phyloP scores from a whole-genome alignment of 1,140 invertebrate species.

The Caligus rogercresseyi region DNA sequence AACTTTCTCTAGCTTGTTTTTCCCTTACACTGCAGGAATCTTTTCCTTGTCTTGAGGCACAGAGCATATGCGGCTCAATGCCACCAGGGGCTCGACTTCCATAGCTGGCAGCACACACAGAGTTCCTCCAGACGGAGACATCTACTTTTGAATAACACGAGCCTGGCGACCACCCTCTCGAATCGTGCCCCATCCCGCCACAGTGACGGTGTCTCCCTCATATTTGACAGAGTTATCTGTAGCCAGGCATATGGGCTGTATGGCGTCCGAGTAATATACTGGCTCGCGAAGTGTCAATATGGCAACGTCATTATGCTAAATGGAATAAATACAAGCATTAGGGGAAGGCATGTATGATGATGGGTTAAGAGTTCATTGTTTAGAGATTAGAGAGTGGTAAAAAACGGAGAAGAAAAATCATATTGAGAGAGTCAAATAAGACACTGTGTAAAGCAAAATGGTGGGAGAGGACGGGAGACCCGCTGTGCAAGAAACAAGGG shows the following conservation, averaged over 20 bases:
- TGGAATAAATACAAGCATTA: slow-evolving; percentile 11
- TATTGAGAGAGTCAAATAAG: no score
- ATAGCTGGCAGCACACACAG: slow-evolving; percentile 15
- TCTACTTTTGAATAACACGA: slow-evolving; percentile 12
- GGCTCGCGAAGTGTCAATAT: slow-evolving; percentile 19
- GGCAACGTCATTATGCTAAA: slow-evolving; percentile 22
- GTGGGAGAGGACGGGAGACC: no score
- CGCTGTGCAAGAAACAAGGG: no score
- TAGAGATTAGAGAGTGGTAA: slow-evolving; percentile 3
- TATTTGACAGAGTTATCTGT: background rate
- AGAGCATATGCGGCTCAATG: slow-evolving; percentile 21
- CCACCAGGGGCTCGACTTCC: slow-evolving; percentile 21
- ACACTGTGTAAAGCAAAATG: no score
- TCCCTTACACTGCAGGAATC: slow-evolving; percentile 23
- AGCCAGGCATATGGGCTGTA: slow-evolving; percentile 20
- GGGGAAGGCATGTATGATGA: background rate
- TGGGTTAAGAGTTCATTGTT: background rate
- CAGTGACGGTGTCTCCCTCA: slow-evolving; percentile 11
- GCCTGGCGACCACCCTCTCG: slow-evolving; percentile 10
- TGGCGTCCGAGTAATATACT: background rate
- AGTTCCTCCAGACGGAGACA: slow-evolving; percentile 20
- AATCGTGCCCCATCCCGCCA: slow-evolving; percentile 23
- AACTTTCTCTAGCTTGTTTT: no score
- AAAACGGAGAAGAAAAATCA: no score
- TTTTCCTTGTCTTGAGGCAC: slow-evolving; percentile 13